Base-by-base conservation (phyloP, 2,113 vertebrate genomes). In the Plecotus auritus region DNA sequence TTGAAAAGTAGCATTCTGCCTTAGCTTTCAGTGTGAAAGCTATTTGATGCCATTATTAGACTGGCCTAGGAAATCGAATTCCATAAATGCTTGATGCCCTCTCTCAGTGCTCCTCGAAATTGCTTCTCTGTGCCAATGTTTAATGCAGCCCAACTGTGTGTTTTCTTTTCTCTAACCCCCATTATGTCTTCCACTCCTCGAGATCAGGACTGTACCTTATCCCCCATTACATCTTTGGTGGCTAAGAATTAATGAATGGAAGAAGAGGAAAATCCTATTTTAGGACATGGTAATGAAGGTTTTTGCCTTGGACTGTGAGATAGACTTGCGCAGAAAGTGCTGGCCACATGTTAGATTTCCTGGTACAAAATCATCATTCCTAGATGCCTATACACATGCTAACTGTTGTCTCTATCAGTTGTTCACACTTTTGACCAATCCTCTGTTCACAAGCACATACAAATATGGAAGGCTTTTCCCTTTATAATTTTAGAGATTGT, bases 121-220 rank as follows among this genome's bases (percentile, higher is more conserved):
- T 30, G 5, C 83, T 54, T 74, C 59, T 66, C 51, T 85, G 22
- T 1, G 9, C 9, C 7, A 12, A 14, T 3, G 49, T 23, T 28
- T 1, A 17, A 4, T 7, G 30, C 9, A 51, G 35, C 3, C 22
- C 4, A 22, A 45, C 9, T 1, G 4, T 67, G 30, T 56, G 16
- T 64, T 54, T 90, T 76, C 10, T 76, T 69, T 54, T 85, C 37
- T 95, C 22, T 74, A 1, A 77, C 88, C 26, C 7, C n/a, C 22
- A 56, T 5, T 30, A 12, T 22, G 13, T 1, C 11, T 5, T 82
- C 28, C 3, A 37, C 7, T 78, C 5, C 10, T 74, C 0, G 0
- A 73, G 22, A 82, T 72, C 40, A 59, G 14, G 17, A 11, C 14
- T 49, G 18, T 86, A 22, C 3, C 8, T 72, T 61, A 54, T 35